Conservation (phyloP, 2,888 invertebrate species). For the Synanthedon myopaeformis region DNA sequence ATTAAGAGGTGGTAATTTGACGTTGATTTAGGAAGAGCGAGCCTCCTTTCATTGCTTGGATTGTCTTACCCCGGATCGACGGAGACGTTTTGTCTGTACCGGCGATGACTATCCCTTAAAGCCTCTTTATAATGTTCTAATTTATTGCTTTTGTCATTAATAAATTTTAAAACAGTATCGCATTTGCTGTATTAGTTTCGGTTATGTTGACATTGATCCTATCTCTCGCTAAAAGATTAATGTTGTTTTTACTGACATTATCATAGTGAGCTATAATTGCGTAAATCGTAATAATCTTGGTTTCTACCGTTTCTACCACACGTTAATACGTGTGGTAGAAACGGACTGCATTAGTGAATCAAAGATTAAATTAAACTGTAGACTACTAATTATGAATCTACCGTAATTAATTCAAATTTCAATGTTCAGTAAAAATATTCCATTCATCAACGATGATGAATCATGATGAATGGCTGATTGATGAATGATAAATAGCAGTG, state of each 20-base stretch:
- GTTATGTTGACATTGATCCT: constrained; percentile 14
- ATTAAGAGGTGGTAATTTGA: constrained; percentile 69
- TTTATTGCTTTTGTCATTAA: constrained; percentile 38
- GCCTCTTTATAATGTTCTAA: constrained; percentile 33
- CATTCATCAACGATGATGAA: too few species aligned
- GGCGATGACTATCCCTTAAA: constrained; percentile 20
- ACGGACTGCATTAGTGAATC: too few species aligned
- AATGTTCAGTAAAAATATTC: too few species aligned
- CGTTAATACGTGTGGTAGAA: too few species aligned
- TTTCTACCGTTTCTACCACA: too few species aligned
- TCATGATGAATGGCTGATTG: too few species aligned
- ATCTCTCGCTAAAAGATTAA: neutral
- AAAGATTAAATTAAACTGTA: too few species aligned
- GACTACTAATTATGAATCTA: too few species aligned
- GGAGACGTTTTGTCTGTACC: constrained; percentile 38
- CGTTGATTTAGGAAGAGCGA: constrained; percentile 61
- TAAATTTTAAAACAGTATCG: constrained; percentile 20
- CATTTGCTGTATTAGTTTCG: constrained; percentile 9
- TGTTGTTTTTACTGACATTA: neutral
- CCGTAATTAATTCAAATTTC: too few species aligned
- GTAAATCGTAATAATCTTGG: too few species aligned
- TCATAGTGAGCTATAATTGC: too few species aligned
- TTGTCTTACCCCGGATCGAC: constrained; percentile 47
- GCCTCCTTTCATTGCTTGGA: constrained; percentile 49
- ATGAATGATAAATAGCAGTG: too few species aligned